These are phyloP conservation scores for Hoplodrina ambigua DNA, from an alignment of 2,888 invertebrate species.

Conservation along the genomic window DNA sequence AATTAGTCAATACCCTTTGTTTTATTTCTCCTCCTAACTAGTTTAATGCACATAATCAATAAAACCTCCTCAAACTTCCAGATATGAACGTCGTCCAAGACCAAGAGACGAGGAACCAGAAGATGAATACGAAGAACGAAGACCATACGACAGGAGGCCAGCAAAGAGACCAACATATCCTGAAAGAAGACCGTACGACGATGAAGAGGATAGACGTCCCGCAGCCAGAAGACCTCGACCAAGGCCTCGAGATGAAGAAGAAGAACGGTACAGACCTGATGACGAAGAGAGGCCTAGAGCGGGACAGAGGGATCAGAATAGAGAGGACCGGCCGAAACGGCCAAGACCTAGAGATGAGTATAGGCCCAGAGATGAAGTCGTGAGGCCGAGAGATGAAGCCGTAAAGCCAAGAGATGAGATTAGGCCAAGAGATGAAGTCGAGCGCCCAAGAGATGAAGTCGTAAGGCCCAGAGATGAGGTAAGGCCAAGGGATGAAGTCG, in stretches of 20 bases:
- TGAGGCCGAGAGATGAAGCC: conserved; percentile 60
- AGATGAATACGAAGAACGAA: conserved; percentile 82
- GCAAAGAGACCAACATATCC: conserved; percentile 69
- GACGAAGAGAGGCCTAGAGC: conserved; percentile 69
- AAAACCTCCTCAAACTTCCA: conserved; percentile 64
- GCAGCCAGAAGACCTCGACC: conserved; percentile 73
- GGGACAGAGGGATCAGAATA: conserved; percentile 59
- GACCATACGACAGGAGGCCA: conserved; percentile 82
- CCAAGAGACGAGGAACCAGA: conserved; percentile 82
- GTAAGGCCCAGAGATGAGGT: conserved; percentile 61
- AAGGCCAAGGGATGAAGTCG: conserved; percentile 32
- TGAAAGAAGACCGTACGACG: conserved; percentile 78
- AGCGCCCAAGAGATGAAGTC: conserved; percentile 47
- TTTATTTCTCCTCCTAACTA: too few relatives aligned
- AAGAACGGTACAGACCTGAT: conserved; percentile 72
- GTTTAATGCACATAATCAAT: background rate
- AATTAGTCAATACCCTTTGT: too few relatives aligned
- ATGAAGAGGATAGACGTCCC: conserved; percentile 80
- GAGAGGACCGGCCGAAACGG: conserved; percentile 56
- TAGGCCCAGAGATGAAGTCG: conserved; percentile 61
- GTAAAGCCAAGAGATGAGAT: conserved; percentile 48
- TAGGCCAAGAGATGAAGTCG: conserved; percentile 24
- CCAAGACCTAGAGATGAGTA: conserved; percentile 66
- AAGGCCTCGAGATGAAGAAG: conserved; percentile 81
- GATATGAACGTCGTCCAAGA: conserved; percentile 87